These are phyloP conservation scores for Ia io DNA, from an alignment of 2,113 vertebrate species.

Conservation along the genomic window DNA sequence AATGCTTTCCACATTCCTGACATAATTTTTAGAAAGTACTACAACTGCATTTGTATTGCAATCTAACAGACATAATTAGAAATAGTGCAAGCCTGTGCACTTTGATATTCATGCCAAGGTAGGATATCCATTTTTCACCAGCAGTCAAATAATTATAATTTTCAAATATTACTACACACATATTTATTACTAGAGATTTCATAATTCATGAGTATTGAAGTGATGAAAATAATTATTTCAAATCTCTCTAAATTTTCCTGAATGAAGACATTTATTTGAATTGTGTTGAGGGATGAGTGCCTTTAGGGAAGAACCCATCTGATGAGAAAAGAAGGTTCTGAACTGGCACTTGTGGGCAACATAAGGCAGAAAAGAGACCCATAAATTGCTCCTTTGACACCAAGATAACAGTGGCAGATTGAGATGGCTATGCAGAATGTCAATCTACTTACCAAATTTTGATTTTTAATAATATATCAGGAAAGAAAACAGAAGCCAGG, in stretches of 20 bases:
- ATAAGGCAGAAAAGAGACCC: not conserved
- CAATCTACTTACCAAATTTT: not conserved
- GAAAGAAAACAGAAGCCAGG: not conserved
- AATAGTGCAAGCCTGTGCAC: not conserved
- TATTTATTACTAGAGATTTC: not conserved
- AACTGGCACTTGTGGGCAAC: not conserved
- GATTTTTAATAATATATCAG: not conserved
- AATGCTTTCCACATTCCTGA: not conserved
- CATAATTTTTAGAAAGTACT: not conserved
- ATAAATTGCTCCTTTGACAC: not conserved
- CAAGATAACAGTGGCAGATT: not conserved
- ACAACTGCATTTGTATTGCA: not conserved
- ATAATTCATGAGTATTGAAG: not conserved
- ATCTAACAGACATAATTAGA: not conserved
- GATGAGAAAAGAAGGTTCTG: not conserved
- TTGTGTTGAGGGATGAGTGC: not conserved
- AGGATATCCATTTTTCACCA: not conserved
- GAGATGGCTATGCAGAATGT: not conserved
- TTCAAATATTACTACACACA: not conserved
- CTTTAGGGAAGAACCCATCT: not conserved
- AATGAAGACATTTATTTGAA: conserved; percentile 11
- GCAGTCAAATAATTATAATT: not conserved
- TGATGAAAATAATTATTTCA: not conserved
- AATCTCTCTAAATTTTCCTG: not conserved
- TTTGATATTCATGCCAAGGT: not conserved